These are phyloP conservation scores for Tiliacea aurago DNA, from an alignment of 2,888 invertebrate species.

Conservation along the genomic window DNA sequence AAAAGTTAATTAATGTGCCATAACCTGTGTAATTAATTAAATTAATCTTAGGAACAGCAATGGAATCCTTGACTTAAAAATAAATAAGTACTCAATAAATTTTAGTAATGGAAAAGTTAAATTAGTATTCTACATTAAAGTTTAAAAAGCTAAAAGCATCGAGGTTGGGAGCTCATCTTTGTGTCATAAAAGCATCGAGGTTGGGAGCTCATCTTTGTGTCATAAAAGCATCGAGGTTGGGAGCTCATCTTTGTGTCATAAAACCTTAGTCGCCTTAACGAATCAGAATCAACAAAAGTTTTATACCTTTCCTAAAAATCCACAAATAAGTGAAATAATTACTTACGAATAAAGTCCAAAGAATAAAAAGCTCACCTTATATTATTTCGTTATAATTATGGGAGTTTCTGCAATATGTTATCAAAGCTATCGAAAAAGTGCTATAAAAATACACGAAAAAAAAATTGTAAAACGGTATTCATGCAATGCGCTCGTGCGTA, in stretches of 20 bases:
- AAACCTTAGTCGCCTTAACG: slow-evolving; percentile 15
- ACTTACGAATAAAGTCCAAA: not conserved
- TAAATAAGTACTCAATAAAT: not conserved
- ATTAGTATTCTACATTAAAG: too few relatives aligned
- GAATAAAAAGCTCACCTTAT: not conserved
- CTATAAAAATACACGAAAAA: slow-evolving; percentile 3
- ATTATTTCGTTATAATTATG: too few relatives aligned
- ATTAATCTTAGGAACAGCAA: not conserved
- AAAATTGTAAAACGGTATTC: not conserved
- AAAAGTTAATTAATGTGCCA: too few relatives aligned
- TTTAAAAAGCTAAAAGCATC: too few relatives aligned
- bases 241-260: not conserved
- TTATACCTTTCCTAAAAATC: too few relatives aligned
- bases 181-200: not conserved
- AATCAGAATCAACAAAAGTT: not conserved
- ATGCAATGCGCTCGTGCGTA: slow-evolving; percentile 16
- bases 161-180: not conserved
- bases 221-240: not conserved
- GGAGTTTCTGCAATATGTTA: not conserved
- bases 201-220: not conserved
- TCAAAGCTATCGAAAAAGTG: slow-evolving; percentile 6
- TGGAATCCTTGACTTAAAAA: not conserved
- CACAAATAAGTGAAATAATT: too few relatives aligned
- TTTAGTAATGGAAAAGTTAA: too few relatives aligned
- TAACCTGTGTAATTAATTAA: too few relatives aligned